Evolutionary conservation across 2,888 invertebrate genomes (phyloP).

Genomic region (Listrodromus nycthemerus): DNA sequence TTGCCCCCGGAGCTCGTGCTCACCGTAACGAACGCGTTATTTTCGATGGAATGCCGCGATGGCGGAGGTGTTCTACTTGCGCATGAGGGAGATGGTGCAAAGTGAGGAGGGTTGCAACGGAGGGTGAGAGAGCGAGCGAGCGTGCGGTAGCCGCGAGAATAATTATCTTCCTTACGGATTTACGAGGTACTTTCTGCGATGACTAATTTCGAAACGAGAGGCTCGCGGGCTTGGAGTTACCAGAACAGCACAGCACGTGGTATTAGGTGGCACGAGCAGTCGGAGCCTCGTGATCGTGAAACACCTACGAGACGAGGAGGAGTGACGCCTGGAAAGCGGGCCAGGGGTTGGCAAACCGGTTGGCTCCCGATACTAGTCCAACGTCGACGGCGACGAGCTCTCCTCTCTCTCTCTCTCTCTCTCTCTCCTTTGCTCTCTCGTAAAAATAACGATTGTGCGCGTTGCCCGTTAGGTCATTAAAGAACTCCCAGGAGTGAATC

Average conservation of each 20-base stretch:
- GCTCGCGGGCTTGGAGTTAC: conserved; percentile 40
- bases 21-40: conserved; percentile 44
- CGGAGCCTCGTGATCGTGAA: conserved; percentile 55
- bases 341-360: conserved; percentile 4
- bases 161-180: conserved; percentile 68
- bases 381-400: conserved; percentile 46
- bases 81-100: background rate
- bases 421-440: conserved; percentile 55
- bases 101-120: background rate
- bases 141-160: conserved; percentile 56
- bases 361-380: conserved; percentile 31
- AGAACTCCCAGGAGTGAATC: conserved; percentile 73
- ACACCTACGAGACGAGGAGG: conserved; percentile 35
- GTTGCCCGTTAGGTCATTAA: conserved; percentile 77
- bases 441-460: conserved; percentile 78
- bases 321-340: background rate
- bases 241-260: conserved; percentile 24
- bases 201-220: conserved; percentile 66
- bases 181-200: conserved; percentile 69
- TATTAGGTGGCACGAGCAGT: conserved; percentile 26
- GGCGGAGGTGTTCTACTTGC: background rate
- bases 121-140: background rate
- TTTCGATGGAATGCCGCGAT: conserved; percentile 42
- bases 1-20: conserved; percentile 21
- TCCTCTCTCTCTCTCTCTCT: too few relatives aligned